Evolutionary conservation across 2,888 invertebrate species (phyloP).

Genomic region (Euzophera pinguis): DNA sequence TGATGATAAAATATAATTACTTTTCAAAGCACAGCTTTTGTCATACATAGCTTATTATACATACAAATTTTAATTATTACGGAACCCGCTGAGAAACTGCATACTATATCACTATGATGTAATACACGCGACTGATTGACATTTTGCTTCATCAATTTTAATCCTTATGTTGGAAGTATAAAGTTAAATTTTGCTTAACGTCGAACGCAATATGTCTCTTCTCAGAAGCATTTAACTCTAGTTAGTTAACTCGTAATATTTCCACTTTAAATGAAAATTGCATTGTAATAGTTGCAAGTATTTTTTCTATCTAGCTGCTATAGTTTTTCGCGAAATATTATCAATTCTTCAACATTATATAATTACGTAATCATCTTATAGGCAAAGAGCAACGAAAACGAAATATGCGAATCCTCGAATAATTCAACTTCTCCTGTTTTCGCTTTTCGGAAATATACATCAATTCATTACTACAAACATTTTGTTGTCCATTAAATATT

Average conservation of each 20-base stretch:
- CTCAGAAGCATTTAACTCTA: neutral
- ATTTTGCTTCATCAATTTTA: neutral
- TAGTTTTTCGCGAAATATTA: neutral
- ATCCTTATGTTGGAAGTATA: neutral
- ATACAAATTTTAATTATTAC: no score
- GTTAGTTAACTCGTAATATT: slow-evolving; percentile 1
- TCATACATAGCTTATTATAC: no score
- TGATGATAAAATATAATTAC: no score
- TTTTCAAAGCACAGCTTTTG: no score
- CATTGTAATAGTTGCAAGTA: neutral
- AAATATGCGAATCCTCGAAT: slow-evolving; percentile 7
- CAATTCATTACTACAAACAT: slow-evolving; percentile 34
- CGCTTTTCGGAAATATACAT: slow-evolving; percentile 26
- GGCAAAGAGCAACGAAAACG: no score
- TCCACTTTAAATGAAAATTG: neutral
- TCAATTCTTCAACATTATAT: neutral
- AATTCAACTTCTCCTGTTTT: slow-evolving; percentile 15
- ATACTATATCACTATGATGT: neutral
- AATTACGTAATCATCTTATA: neutral
- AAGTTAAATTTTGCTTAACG: neutral
- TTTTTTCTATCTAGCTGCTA: neutral
- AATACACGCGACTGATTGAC: neutral
- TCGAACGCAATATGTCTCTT: neutral
- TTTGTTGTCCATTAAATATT: slow-evolving; percentile 40
- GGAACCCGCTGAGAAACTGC: neutral